These are phyloP conservation scores for Fragum whitleyi DNA, from an alignment of 2,888 invertebrate genomes.

Conservation along the genomic window DNA sequence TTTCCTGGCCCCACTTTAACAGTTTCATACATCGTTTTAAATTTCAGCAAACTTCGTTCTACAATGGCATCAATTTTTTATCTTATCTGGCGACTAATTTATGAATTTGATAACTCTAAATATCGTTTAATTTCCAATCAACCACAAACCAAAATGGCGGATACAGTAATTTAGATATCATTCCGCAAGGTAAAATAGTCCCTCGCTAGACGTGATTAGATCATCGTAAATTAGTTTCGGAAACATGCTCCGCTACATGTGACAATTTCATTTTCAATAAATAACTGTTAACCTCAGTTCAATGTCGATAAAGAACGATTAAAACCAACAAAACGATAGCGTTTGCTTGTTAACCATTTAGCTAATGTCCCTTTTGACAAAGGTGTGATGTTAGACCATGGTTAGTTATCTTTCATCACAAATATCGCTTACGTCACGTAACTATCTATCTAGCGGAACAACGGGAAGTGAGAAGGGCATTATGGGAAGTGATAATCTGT, in stretches of 20 bases:
- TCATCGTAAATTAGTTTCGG: slow-evolving; percentile 31
- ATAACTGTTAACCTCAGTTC: slow-evolving; percentile 4
- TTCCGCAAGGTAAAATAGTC: slow-evolving; percentile 4
- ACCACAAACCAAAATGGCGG: not conserved
- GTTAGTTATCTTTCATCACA: slow-evolving; percentile 31
- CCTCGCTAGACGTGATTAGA: not conserved
- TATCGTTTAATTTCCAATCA: not conserved
- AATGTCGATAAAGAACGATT: slow-evolving; percentile 41
- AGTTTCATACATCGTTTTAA: no score
- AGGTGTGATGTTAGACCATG: slow-evolving; percentile 48
- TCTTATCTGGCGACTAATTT: not conserved
- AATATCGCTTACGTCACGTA: slow-evolving; percentile 39
- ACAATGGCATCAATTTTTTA: no score
- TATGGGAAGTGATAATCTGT: slow-evolving; percentile 57
- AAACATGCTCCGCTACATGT: slow-evolving; percentile 46
- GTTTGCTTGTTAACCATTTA: slow-evolving; percentile 13
- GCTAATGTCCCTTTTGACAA: slow-evolving; percentile 43
- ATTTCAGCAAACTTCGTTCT: no score
- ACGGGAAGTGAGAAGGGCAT: slow-evolving; percentile 52
- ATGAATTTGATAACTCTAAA: not conserved
- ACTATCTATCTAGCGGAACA: slow-evolving; percentile 25
- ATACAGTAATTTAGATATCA: slow-evolving; percentile 8
- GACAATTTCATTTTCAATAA: slow-evolving; percentile 27
- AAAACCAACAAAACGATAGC: slow-evolving; percentile 40
- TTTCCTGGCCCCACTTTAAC: no score